Evolutionary conservation across 2,888 invertebrate species (phyloP).

Genomic region (Andrena trimmerana): DNA sequence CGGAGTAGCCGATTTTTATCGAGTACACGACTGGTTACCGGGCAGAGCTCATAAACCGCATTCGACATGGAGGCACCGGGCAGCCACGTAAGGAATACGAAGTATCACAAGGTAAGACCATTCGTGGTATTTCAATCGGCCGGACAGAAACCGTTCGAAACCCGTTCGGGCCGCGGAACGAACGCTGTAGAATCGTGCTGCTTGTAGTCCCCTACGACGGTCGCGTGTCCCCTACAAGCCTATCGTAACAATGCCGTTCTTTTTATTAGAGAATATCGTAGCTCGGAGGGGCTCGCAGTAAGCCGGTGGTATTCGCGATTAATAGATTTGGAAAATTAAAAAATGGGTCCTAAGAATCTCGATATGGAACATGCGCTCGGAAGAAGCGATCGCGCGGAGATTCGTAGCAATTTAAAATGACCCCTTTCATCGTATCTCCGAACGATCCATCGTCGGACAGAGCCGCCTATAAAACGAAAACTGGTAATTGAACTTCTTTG

Average conservation of each 20-base stretch:
- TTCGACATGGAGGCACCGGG: slow-evolving; percentile 69
- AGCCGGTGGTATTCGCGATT: neutral
- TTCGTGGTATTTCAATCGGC: slow-evolving; percentile 63
- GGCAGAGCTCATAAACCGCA: slow-evolving; percentile 71
- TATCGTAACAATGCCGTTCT: neutral
- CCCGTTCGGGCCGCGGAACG: slow-evolving; percentile 35
- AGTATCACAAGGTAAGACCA: slow-evolving; percentile 62
- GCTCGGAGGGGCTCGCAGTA: no score
- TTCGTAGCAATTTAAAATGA: neutral
- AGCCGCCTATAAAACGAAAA: neutral
- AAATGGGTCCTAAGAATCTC: neutral
- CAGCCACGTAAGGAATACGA: slow-evolving; percentile 70
- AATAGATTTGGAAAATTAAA: neutral
- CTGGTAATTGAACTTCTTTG: slow-evolving; percentile 40
- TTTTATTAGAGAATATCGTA: slow-evolving; percentile 9
- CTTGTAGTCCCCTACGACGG: slow-evolving; percentile 41
- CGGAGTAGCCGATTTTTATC: slow-evolving; percentile 75
- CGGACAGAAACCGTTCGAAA: slow-evolving; percentile 59
- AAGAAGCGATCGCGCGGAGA: no score
- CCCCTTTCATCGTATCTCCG: neutral
- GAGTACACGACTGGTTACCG: slow-evolving; percentile 73
- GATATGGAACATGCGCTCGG: neutral
- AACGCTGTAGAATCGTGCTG: slow-evolving; percentile 51
- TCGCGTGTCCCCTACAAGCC: slow-evolving; percentile 31
- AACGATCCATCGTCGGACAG: neutral